Conservation (phyloP, 1,140 invertebrate species). For the Drepana arcuata region DNA sequence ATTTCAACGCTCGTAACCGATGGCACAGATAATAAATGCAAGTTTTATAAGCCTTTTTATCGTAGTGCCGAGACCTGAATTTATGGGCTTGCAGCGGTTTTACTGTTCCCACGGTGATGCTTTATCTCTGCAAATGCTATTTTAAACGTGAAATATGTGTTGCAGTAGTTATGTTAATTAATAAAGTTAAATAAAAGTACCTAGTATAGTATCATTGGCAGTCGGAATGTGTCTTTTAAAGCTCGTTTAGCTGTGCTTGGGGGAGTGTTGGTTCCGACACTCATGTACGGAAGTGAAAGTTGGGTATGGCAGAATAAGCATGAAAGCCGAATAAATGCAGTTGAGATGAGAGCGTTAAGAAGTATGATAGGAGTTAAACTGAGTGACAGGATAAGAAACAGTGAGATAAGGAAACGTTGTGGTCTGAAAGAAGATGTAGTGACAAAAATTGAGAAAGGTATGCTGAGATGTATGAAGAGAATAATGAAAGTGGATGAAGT, state of each 20-base stretch:
- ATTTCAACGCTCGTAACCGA: constrained; percentile 16
- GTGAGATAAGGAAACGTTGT: no score
- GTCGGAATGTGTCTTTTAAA: no score
- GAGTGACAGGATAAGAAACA: no score
- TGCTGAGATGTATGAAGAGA: no score
- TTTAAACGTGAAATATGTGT: constrained; percentile 23
- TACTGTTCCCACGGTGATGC: constrained; percentile 27
- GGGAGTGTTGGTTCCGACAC: neutral
- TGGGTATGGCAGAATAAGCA: neutral
- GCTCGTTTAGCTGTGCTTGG: neutral
- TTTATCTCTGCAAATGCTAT: constrained; percentile 18
- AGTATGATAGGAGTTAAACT: no score
- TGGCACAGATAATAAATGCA: constrained; percentile 27
- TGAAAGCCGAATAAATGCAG: no score
- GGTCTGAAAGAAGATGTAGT: no score
- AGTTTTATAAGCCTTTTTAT: constrained; percentile 29
- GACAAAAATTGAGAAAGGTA: no score
- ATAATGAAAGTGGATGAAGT: no score
- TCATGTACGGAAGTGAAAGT: neutral
- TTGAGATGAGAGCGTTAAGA: no score
- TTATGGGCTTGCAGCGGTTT: constrained; percentile 22
- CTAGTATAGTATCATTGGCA: no score
- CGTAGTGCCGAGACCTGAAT: constrained; percentile 16
- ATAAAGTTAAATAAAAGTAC: constrained; percentile 7
- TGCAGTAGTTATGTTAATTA: constrained; percentile 17